Evolutionary conservation across 2,797 vertebrate species (phyloP), one percentile per base, ranked within the genome.

Genomic region (Sebastes goodei): DNA sequence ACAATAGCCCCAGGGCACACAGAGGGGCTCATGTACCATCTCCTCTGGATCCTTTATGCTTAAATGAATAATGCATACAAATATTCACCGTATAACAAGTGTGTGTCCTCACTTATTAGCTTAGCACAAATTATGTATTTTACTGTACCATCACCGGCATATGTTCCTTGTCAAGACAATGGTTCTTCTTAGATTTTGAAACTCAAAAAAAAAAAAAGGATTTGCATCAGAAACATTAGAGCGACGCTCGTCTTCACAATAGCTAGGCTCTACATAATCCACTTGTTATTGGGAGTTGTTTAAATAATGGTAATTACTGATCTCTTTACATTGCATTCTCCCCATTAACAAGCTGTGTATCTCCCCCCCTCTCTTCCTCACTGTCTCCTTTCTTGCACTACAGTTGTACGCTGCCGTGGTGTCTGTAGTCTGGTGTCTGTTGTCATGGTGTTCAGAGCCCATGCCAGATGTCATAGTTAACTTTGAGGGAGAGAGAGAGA

Each of bases 401-500:
- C 92, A 95, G 91, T 94, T 94, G 93, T 93, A 74, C 84, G 93
- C 89, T 92, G 94, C 92, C 83, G 82, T 83, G 78, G 94, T 91
- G 96, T 96, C 93, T 96, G 79, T 88, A 90, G 92, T 90, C 90
- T 73, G 74, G 93, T 93, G 96, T 97, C 94, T 96, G 94, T 95
- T 96, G 94, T 96, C 94, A 95, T 95, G 94, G 88, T 96, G 95
- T 96, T 96, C 95, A 94, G 95, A 96, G 95, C 87, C 95, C 93
- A 95, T 96, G 96, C 96, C 96, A 96, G 94, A 96, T 96, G 95
- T 95, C 95, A 95, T 95, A 96, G 93, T 95, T 95, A 96, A 95
- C 93, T 95, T 95, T 96, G 96, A 92, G 92, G 80, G 78, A 88
- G 78, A 88, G 78, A 86, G 69, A 83, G 86, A 88, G 92, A 74